These are phyloP conservation scores for Brachyptera putata DNA, from an alignment of 2,888 invertebrate species.

Conservation along the genomic window DNA sequence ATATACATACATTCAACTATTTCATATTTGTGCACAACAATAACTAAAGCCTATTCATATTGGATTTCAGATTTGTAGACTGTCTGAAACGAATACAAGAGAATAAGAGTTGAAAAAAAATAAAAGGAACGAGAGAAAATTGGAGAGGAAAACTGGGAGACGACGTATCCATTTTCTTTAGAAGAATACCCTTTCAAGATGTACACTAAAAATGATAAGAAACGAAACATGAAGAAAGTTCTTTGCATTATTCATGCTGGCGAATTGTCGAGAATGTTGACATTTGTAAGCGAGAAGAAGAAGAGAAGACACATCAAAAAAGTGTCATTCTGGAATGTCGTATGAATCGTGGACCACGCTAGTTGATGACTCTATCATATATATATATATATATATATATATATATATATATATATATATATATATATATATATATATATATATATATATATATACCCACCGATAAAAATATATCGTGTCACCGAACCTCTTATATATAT, in stretches of 20 bases:
- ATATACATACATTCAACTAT: too few species aligned
- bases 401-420: too few species aligned
- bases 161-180: not conserved
- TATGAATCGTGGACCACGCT: not conserved
- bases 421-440: too few species aligned
- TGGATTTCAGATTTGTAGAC: too few species aligned
- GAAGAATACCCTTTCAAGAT: not conserved
- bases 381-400: too few species aligned
- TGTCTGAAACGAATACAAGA: constrained; percentile 11
- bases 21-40: too few species aligned
- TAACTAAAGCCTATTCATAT: too few species aligned
- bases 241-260: constrained; percentile 16
- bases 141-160: not conserved
- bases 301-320: not conserved
- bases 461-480: too few species aligned
- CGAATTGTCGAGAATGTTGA: constrained; percentile 1
- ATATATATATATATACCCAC: too few species aligned
- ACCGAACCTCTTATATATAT: too few species aligned
- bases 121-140: not conserved
- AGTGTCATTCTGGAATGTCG: not conserved
- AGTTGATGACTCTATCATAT: too few species aligned
- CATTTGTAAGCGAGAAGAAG: constrained; percentile 9
- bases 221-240: constrained; percentile 6
- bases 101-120: not conserved
- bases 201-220: not conserved